Evolutionary conservation across 2,113 vertebrate species (phyloP), one percentile per base, ranked within the genome.

Genomic region (Dipodomys ordii): DNA sequence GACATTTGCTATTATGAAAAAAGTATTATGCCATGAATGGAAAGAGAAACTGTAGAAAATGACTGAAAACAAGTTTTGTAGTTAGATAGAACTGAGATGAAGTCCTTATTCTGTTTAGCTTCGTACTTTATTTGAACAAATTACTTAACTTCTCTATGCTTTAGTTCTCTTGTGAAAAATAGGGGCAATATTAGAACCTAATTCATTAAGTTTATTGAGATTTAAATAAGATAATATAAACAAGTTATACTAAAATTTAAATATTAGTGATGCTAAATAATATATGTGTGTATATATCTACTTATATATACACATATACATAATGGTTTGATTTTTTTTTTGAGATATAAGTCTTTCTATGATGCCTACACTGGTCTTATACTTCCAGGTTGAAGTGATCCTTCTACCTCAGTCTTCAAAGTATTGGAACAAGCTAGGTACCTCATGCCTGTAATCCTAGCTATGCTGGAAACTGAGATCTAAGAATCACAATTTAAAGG

Each of bases 81-180:
- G 25, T 78, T 35, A 87, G 46, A 67, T 46, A 82, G 62, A 85
- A 73, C 49, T 84, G 49, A 49, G 27, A 90, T 69, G 57, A n/a
- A 83, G 80, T 74, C 57, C 18, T 62, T 94, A 18, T 81, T 83
- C 46, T 94, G 83, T 44, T 95, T 94, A 91, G 85, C 22, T 89
- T 91, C 91, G n/a, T 87, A 87, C 35, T 44, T 83, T 74, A 16
- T 91, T 82, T 83, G 82, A 44, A 3, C 72, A 89, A n/a, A 92
- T 94, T 80, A 35, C 19, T 86, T 88, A 84, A 93, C 23, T 11
- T 88, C 65, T 88, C 49, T 81, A 91, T 94, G 25, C 5, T 22
- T 91, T 84, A 65, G 19, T 88, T 82, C 92, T 80, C 74, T 92
- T 16, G 90, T 83, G 16, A 60, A 94, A 95, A 88, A 78, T 53